Conservation (phyloP, 2,888 invertebrate species). For the Mylabris sibirica region DNA sequence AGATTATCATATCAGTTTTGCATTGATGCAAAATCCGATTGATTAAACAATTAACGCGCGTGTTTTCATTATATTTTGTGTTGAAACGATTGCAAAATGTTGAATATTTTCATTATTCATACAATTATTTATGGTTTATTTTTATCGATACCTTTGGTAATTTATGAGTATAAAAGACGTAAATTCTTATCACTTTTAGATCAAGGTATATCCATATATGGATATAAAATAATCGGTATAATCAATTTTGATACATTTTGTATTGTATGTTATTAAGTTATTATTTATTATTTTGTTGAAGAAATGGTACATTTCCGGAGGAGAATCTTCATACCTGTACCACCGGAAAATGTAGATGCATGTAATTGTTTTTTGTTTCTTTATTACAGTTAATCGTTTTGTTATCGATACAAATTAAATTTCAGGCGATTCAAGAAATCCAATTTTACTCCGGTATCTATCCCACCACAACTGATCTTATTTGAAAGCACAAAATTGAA, state of each 20-base stretch:
- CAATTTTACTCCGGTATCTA: not conserved
- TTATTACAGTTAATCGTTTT: not conserved
- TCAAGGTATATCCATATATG: not conserved
- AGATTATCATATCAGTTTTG: no score
- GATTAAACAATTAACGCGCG: no score
- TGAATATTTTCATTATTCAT: not conserved
- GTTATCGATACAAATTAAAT: not conserved
- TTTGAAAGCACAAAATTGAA: no score
- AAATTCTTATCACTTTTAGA: not conserved
- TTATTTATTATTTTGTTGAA: not conserved
- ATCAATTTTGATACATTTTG: no score
- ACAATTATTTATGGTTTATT: not conserved
- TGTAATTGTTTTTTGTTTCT: not conserved
- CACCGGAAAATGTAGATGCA: not conserved
- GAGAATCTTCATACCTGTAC: not conserved
- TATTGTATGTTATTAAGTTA: not conserved
- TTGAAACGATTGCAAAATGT: not conserved
- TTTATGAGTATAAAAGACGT: not conserved
- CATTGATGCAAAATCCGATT: no score
- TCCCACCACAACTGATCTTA: no score
- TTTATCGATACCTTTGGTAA: not conserved
- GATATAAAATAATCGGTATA: not conserved
- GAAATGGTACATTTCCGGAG: not conserved
- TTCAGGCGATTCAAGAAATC: not conserved
- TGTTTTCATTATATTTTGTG: no score